A percentile compares a stretch with the other conserved stretches of the same genome.
phyloP scores from a whole-genome alignment of 2,113 vertebrate genomes.

The cattle (Bos taurus) region DNA sequence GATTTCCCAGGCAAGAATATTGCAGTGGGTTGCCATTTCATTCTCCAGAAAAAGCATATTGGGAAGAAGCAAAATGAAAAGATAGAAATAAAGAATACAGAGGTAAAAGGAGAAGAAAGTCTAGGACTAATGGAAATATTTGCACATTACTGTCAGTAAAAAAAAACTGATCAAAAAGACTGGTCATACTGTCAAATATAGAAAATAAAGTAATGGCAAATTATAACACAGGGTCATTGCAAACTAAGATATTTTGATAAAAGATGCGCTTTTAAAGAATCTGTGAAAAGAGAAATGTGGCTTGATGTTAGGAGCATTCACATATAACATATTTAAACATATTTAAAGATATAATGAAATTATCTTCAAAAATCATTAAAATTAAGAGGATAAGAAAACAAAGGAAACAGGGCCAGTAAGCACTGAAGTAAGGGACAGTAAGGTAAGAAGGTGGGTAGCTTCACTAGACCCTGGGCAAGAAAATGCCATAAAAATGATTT shows the following conservation, averaged over 20 bases:
- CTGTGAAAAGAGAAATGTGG: slow-evolving; percentile 24
- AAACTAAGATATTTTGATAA: slow-evolving; percentile 18
- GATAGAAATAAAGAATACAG: background rate
- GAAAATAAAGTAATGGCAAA: slow-evolving; percentile 24
- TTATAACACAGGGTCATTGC: background rate
- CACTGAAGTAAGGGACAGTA: background rate
- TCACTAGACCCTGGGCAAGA: background rate
- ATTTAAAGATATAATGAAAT: background rate
- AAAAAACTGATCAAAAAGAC: background rate
- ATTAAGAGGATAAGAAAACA: background rate
- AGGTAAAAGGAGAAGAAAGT: background rate
- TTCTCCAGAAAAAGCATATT: background rate
- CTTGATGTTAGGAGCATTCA: background rate
- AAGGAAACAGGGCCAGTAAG: background rate
- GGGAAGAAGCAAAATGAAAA: slow-evolving; percentile 34
- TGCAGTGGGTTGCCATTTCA: background rate
- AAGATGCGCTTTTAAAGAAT: background rate
- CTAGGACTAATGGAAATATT: slow-evolving; percentile 5
- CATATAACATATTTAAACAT: background rate
- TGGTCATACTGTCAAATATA: background rate
- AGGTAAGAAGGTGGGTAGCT: background rate
- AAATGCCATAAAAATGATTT: background rate
- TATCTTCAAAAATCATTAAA: background rate
- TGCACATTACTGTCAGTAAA: background rate
- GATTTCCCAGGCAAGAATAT: background rate